Conservation (phyloP, 1,140 invertebrate species). For the Drosophila grimshawi region DNA sequence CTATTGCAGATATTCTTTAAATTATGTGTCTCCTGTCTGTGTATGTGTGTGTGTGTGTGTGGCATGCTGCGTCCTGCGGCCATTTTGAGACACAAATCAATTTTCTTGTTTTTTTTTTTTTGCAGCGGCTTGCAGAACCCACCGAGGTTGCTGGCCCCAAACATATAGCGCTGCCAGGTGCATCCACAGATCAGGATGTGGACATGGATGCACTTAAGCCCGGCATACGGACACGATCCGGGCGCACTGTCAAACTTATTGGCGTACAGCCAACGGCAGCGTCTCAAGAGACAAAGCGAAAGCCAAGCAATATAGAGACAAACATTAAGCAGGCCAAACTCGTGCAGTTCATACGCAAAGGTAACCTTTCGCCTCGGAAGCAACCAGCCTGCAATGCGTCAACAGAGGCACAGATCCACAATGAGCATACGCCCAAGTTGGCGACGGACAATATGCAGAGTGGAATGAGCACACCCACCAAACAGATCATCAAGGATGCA, state of each 20-base stretch:
- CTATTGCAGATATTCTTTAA: too few relatives aligned
- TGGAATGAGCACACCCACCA: conserved; percentile 79
- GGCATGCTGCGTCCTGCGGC: conserved; percentile 40
- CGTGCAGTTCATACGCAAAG: conserved; percentile 80
- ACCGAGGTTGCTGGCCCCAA: conserved; percentile 38
- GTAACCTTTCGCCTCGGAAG: conserved; percentile 72
- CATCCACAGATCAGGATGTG: conserved; percentile 56
- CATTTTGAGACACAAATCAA: conserved; percentile 35
- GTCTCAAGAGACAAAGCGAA: conserved; percentile 51
- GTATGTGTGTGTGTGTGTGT: conserved; percentile 18
- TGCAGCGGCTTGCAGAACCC: conserved; percentile 67
- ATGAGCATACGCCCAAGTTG: conserved; percentile 63
- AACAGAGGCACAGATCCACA: conserved; percentile 35
- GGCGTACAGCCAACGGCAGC: conserved; percentile 42
- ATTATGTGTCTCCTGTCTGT: conserved; percentile 34
- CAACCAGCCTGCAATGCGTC: conserved; percentile 45
- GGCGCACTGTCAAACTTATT: conserved; percentile 73
- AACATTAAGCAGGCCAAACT: conserved; percentile 73
- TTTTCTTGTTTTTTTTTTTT: conserved; percentile 6
- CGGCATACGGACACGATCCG: conserved; percentile 75
- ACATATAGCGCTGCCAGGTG: conserved; percentile 9
- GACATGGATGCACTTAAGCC: conserved; percentile 67
- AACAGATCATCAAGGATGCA: conserved; percentile 76
- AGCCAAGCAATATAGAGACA: conserved; percentile 59
- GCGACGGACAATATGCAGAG: conserved; percentile 60